phyloP scores from a whole-genome alignment of 92 coral and sea anemone genomes.

The Actinostola sp. region DNA sequence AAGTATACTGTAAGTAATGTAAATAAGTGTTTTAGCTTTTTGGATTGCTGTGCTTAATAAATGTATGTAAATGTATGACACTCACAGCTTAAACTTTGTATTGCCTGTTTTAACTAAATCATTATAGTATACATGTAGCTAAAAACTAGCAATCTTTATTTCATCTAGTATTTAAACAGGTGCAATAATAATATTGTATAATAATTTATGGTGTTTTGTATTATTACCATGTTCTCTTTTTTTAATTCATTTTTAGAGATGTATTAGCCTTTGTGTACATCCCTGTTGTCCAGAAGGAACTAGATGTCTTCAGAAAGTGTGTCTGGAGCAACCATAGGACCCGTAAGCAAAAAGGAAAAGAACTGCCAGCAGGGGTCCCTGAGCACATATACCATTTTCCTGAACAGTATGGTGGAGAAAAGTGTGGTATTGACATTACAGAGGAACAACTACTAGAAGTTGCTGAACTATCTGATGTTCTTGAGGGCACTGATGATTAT shows the following conservation, averaged over 20 bases:
- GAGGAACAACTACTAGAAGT: no score
- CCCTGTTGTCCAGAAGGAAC: conserved; percentile 53
- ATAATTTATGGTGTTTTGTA: neutral
- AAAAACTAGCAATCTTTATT: no score
- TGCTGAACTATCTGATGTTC: no score
- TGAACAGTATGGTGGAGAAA: conserved; percentile 30
- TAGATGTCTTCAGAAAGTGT: conserved; percentile 48
- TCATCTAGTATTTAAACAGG: neutral
- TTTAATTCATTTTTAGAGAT: conserved; percentile 5
- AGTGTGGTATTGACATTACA: no score
- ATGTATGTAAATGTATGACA: no score
- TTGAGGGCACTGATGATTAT: no score
- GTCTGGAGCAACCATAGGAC: conserved; percentile 53
- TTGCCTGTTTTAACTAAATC: no score
- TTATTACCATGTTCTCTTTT: neutral
- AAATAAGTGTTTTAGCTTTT: no score
- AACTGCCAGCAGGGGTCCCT: conserved; percentile 46
- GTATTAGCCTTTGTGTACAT: conserved; percentile 46
- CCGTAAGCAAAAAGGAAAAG: conserved; percentile 36
- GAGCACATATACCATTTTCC: conserved; percentile 48
- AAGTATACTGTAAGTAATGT: no score
- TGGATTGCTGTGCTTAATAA: no score
- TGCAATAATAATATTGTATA: neutral
- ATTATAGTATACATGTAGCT: no score
- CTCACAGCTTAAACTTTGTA: no score